Percentiles rank a stretch among this genome's conserved stretches.
These are phyloP conservation scores for Myopa tessellatipennis DNA, from an alignment of 2,888 invertebrate genomes.

Conservation along the genomic window DNA sequence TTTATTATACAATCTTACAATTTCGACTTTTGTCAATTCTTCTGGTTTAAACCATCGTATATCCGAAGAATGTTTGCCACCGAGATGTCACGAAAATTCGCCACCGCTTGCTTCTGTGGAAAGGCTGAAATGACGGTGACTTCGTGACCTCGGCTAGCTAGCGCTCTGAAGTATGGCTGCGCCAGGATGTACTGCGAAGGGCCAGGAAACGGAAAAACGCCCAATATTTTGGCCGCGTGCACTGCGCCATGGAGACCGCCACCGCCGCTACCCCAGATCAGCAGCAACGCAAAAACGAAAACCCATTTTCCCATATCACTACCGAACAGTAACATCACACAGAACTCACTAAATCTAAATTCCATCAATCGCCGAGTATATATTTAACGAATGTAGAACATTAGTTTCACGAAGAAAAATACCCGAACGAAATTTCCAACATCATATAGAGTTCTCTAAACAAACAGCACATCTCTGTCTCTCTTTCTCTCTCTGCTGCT, in stretches of 20 bases:
- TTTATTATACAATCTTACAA: background rate
- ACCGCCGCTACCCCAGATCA: background rate
- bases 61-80: conserved; percentile 42
- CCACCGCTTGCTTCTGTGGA: conserved; percentile 55
- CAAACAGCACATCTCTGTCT: no score
- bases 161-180: conserved; percentile 54
- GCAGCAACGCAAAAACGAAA: background rate
- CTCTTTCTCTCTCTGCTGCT: no score
- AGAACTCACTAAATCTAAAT: conserved; percentile 55
- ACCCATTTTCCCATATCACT: conserved; percentile 41
- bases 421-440: no score
- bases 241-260: background rate
- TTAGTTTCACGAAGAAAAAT: no score
- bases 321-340: conserved; percentile 58
- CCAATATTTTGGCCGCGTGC: conserved; percentile 45
- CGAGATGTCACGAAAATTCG: conserved; percentile 55
- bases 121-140: conserved; percentile 62
- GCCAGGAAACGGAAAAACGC: conserved; percentile 48
- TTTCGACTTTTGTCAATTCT: background rate
- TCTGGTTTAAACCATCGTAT: background rate
- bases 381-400: no score
- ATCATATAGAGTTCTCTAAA: no score
- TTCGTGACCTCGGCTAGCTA: conserved; percentile 64
- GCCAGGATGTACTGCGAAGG: conserved; percentile 60
- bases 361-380: conserved; percentile 42